Conservation (phyloP, 2,797 vertebrate species). For the Anguilla pacifica region DNA sequence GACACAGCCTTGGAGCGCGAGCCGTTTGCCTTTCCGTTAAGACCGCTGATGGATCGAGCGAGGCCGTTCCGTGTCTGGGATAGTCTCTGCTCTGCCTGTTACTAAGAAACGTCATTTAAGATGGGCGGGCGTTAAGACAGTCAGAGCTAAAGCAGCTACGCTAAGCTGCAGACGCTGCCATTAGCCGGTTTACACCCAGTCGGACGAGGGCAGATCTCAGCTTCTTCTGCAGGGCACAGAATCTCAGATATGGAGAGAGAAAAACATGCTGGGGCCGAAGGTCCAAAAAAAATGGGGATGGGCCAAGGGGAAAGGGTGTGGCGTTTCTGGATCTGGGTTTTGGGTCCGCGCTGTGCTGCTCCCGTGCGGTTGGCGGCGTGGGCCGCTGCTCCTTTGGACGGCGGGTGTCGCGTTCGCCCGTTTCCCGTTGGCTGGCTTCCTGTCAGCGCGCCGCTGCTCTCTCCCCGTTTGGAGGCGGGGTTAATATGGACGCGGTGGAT, state of each 20-base stretch:
- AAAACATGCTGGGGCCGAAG: constrained; percentile 25
- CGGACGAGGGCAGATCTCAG: constrained; percentile 48
- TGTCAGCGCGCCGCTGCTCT: constrained; percentile 61
- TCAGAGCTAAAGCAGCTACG: constrained; percentile 65
- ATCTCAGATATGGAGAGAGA: constrained; percentile 30
- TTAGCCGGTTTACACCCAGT: constrained; percentile 64
- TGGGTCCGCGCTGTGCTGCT: constrained; percentile 37
- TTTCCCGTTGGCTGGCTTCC: background rate
- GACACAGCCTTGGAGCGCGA: constrained; percentile 17
- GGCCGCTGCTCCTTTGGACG: background rate
- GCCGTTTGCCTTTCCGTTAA: constrained; percentile 36
- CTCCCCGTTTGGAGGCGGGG: constrained; percentile 64
- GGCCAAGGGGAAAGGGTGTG: background rate
- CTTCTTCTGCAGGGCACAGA: constrained; percentile 31
- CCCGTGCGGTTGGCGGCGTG: constrained; percentile 48
- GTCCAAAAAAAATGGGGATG: background rate
- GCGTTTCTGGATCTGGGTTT: background rate
- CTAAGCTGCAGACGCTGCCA: constrained; percentile 78
- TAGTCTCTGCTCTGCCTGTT: constrained; percentile 68
- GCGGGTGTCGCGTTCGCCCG: background rate
- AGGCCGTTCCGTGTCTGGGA: constrained; percentile 34
- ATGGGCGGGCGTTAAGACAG: constrained; percentile 78
- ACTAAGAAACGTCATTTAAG: constrained; percentile 70
- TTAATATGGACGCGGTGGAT: constrained; percentile 62
- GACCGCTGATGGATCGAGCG: background rate